These are phyloP conservation scores for Tetranychus piercei DNA, from an alignment of 2,888 invertebrate genomes.

Conservation along the genomic window DNA sequence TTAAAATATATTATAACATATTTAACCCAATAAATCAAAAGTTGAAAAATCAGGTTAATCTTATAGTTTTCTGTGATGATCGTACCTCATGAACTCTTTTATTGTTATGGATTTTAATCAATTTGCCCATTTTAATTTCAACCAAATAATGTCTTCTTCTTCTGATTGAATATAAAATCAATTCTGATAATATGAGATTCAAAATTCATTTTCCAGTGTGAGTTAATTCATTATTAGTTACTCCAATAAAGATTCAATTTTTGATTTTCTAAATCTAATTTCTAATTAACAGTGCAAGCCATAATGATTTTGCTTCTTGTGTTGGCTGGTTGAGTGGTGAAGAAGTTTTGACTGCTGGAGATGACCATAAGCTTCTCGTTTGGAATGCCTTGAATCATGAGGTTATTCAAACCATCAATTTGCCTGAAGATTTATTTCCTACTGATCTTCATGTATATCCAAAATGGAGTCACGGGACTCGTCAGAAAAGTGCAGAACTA, in stretches of 20 bases:
- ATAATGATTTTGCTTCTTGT: conserved; percentile 58
- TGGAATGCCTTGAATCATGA: conserved; percentile 71
- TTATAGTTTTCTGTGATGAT: too few relatives aligned
- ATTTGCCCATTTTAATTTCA: too few relatives aligned
- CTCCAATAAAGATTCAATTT: background rate
- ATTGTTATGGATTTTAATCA: too few relatives aligned
- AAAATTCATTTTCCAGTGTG: background rate
- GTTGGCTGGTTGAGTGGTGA: conserved; percentile 84
- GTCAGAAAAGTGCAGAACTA: conserved; percentile 46
- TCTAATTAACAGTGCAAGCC: conserved; percentile 24
- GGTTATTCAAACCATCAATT: conserved; percentile 49
- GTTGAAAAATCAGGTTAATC: too few relatives aligned
- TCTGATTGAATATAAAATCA: too few relatives aligned
- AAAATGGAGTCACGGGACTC: conserved; percentile 29
- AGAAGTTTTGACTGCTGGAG: conserved; percentile 75
- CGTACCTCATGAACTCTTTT: too few relatives aligned
- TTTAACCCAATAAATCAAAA: too few relatives aligned
- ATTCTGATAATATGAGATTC: background rate
- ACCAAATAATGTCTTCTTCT: too few relatives aligned
- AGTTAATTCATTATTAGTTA: background rate
- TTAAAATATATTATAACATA: too few relatives aligned
- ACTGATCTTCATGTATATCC: conserved; percentile 54
- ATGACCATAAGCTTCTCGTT: conserved; percentile 68
- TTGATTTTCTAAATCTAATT: background rate
- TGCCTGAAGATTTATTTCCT: conserved; percentile 65